These are phyloP conservation scores for Microcebus jonahi DNA, from an alignment of 2,113 vertebrate genomes.

Conservation along the genomic window DNA sequence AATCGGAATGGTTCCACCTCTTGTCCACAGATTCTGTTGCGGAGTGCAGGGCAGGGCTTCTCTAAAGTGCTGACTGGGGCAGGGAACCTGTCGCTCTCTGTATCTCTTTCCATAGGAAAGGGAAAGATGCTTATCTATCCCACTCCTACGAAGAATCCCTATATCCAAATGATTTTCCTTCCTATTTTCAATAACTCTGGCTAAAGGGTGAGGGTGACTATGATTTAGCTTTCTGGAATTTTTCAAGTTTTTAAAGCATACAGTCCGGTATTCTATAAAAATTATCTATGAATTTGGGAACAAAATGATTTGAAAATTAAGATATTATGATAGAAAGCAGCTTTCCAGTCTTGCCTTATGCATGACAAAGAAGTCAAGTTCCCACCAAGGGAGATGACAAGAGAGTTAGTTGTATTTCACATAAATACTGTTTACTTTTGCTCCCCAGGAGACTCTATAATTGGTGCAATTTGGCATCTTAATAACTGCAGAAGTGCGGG, in stretches of 20 bases:
- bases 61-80: neutral
- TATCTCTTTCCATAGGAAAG: neutral
- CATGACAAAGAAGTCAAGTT: neutral
- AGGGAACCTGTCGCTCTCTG: neutral
- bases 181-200: neutral
- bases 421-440: neutral
- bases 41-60: neutral
- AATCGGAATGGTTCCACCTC: neutral
- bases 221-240: constrained; percentile 4
- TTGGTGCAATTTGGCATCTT: neutral
- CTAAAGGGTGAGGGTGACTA: neutral
- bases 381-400: neutral
- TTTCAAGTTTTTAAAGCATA: neutral
- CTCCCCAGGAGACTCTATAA: neutral
- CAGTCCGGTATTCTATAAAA: neutral
- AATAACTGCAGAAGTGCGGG: neutral
- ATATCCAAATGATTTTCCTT: neutral
- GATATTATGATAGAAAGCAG: neutral
- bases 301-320: constrained; percentile 18
- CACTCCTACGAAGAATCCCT: neutral
- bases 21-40: neutral
- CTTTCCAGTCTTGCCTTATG: neutral
- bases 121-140: neutral
- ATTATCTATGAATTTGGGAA: neutral
- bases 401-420: neutral